Conservation (phyloP, 2,113 vertebrate species). For the Cyphomyrus discorhynchus region DNA sequence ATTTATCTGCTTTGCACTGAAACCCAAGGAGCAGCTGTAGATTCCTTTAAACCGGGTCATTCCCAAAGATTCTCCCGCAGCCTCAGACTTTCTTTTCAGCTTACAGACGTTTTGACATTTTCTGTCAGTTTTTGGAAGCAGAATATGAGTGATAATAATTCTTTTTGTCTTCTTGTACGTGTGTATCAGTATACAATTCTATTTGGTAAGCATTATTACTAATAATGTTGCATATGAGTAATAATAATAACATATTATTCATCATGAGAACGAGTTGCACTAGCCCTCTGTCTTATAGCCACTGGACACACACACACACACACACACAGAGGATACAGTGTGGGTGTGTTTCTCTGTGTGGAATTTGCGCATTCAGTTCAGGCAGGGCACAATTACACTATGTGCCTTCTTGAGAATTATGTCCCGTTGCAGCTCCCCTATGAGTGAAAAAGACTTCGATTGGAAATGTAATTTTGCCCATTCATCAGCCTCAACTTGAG, state of each 20-base stretch:
- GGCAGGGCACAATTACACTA: background rate
- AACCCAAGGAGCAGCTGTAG: background rate
- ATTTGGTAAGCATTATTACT: background rate
- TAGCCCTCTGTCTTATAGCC: background rate
- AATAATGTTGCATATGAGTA: background rate
- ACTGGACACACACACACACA: background rate
- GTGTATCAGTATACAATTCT: background rate
- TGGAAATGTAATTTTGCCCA: constrained; percentile 7
- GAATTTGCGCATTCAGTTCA: background rate
- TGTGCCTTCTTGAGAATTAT: background rate
- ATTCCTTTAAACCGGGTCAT: background rate
- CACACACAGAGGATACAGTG: background rate
- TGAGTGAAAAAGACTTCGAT: constrained; percentile 4
- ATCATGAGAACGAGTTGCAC: background rate
- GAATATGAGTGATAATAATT: background rate
- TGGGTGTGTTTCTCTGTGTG: background rate
- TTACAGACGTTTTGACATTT: background rate
- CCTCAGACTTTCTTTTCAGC: background rate
- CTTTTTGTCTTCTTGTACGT: background rate
- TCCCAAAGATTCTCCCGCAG: background rate
- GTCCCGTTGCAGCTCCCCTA: background rate
- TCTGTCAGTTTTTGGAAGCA: background rate
- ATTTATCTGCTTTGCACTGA: background rate
- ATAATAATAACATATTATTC: background rate
- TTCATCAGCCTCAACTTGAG: constrained; percentile 9